Evolutionary conservation across 2,888 invertebrate species (phyloP).

Genomic region (Meiosimyza decipiens): DNA sequence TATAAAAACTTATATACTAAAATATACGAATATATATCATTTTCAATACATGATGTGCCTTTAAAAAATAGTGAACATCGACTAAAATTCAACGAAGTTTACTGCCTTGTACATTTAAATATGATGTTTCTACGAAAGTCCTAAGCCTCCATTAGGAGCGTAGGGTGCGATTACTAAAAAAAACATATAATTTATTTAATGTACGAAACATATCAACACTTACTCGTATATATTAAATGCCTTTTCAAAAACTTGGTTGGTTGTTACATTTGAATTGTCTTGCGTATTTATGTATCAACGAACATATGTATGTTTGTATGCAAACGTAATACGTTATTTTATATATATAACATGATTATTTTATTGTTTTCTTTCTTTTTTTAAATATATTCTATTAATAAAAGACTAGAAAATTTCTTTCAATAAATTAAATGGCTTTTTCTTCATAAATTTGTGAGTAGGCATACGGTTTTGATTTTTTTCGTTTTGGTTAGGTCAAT

Average conservation of each 20-base stretch:
- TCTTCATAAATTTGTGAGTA: not conserved
- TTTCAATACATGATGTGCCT: slow-evolving; percentile 22
- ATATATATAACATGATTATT: not conserved
- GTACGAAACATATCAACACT: slow-evolving; percentile 23
- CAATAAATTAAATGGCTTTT: not conserved
- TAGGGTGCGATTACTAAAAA: not conserved
- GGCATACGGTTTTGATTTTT: too few species aligned
- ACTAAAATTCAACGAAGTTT: slow-evolving; percentile 9
- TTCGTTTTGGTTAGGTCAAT: too few species aligned
- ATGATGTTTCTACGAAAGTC: not conserved
- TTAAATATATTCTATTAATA: slow-evolving; percentile 10
- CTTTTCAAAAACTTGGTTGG: slow-evolving; percentile 23
- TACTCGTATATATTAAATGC: slow-evolving; percentile 28
- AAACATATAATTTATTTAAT: slow-evolving; percentile 16
- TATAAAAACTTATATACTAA: not conserved
- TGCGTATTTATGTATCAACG: too few species aligned
- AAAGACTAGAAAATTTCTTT: slow-evolving; percentile 14
- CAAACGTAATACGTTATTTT: not conserved
- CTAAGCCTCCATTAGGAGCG: too few species aligned
- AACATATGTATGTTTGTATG: not conserved
- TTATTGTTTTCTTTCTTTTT: slow-evolving; percentile 2
- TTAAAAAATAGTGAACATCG: slow-evolving; percentile 7
- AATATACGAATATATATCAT: slow-evolving; percentile 4
- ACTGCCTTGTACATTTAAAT: not conserved
- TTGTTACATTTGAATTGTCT: not conserved